Percentiles rank a stretch among this genome's conserved stretches.
phyloP scores from a whole-genome alignment of 2,797 vertebrate genomes.

The Mus minutoides region DNA sequence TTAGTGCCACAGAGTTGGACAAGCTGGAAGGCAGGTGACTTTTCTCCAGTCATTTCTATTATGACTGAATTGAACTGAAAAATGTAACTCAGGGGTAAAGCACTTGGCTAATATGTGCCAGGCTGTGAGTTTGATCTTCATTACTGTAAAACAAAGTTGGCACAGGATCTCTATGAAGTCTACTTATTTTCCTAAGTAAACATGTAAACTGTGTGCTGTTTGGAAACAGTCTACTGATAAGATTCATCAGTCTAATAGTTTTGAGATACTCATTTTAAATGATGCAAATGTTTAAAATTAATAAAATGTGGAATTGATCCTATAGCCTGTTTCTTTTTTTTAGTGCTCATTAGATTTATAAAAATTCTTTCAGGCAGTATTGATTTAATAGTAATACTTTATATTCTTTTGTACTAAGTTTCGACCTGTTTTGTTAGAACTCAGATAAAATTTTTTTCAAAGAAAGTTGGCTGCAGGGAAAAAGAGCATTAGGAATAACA shows the following conservation, averaged over 20 bases:
- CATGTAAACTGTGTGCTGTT: conserved; percentile 5
- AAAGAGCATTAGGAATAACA: background rate
- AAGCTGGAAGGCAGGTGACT: background rate
- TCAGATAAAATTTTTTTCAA: conserved; percentile 47
- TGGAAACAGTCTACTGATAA: conserved; percentile 21
- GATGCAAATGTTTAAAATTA: conserved; percentile 24
- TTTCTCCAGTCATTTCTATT: background rate
- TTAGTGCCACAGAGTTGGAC: background rate
- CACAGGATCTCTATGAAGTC: background rate
- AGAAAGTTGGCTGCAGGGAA: background rate
- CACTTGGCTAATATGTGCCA: background rate
- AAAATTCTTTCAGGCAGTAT: conserved; percentile 44
- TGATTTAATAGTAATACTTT: conserved; percentile 31
- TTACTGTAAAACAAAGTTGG: background rate
- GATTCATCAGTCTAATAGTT: conserved; percentile 12
- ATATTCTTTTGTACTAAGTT: conserved; percentile 35
- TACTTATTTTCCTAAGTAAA: background rate
- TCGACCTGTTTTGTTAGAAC: conserved; percentile 9
- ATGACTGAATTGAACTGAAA: conserved; percentile 3
- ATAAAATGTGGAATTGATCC: conserved; percentile 2
- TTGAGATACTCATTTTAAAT: conserved; percentile 35
- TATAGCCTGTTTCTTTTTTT: background rate
- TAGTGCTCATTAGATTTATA: conserved; percentile 16
- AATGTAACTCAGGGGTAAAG: background rate
- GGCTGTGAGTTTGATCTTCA: background rate